phyloP scores from a whole-genome alignment of 2,113 vertebrate genomes.

The Corythornis cristatus region DNA sequence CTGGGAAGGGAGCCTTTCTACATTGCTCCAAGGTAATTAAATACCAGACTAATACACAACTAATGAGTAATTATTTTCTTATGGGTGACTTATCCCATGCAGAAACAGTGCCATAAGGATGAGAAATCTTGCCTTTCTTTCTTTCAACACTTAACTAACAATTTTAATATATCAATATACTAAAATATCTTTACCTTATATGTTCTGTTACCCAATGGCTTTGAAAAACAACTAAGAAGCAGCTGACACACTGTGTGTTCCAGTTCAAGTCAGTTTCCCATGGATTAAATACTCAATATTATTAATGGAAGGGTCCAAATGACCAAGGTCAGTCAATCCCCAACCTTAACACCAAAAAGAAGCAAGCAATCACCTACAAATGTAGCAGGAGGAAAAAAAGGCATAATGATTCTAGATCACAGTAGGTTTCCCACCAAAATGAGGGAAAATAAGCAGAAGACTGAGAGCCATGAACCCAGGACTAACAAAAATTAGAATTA shows the following conservation, averaged over 20 bases:
- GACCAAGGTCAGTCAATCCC: background rate
- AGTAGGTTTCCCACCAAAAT: background rate
- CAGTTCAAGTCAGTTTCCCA: background rate
- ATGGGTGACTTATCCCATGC: background rate
- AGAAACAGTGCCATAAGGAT: background rate
- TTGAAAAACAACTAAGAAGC: slow-evolving; percentile 5
- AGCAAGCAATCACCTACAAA: background rate
- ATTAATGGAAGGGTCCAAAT: background rate
- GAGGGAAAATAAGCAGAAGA: background rate
- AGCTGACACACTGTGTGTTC: background rate
- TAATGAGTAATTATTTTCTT: slow-evolving; percentile 7
- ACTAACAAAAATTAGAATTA: background rate
- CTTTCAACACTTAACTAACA: background rate
- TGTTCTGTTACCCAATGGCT: background rate
- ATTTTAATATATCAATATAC: background rate
- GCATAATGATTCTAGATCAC: background rate
- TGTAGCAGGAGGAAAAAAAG: background rate
- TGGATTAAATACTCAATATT: background rate
- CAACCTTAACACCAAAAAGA: background rate
- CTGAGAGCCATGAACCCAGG: background rate
- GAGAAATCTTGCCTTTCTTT: slow-evolving; percentile 3
- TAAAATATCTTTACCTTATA: slow-evolving; percentile 15
- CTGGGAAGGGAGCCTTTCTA: background rate
- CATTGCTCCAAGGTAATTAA: background rate
- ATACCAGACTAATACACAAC: background rate